phyloP scores from a whole-genome alignment of 2,113 vertebrate genomes.

The Silurus asotus region DNA sequence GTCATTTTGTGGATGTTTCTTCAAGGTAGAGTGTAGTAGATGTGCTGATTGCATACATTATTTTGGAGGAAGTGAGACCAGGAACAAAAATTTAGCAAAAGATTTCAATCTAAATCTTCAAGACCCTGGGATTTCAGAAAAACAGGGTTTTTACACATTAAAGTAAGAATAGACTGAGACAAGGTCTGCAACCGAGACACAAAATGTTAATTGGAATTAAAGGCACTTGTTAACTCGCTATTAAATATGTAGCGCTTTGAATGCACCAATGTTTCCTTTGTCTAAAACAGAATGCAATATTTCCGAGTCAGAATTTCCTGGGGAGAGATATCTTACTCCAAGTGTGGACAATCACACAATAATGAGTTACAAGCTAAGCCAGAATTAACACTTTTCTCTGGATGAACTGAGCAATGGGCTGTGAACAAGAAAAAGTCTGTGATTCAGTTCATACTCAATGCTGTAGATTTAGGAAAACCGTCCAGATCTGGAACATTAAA shows the following conservation, averaged over 20 bases:
- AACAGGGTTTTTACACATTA: constrained; percentile 51
- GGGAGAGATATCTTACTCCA: constrained; percentile 45
- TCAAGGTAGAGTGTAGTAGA: constrained; percentile 4
- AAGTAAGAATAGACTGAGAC: constrained; percentile 56
- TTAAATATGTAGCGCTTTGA: constrained; percentile 54
- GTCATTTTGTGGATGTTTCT: constrained; percentile 14
- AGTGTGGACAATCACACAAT: constrained; percentile 47
- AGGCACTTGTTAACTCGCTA: constrained; percentile 51
- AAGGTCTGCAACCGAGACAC: constrained; percentile 41
- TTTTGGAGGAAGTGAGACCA: constrained; percentile 50
- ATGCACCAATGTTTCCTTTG: constrained; percentile 44
- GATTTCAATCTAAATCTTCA: constrained; percentile 54
- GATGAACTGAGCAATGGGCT: constrained; percentile 44
- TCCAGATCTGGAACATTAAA: constrained; percentile 43
- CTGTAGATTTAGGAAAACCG: constrained; percentile 60
- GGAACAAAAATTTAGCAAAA: constrained; percentile 53
- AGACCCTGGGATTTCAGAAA: constrained; percentile 41
- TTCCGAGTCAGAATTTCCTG: constrained; percentile 39
- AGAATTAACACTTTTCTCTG: constrained; percentile 56
- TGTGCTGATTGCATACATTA: constrained; percentile 48
- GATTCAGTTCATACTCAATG: constrained; percentile 47
- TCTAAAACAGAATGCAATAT: constrained; percentile 37
- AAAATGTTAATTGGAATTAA: constrained; percentile 54
- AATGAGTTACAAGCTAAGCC: constrained; percentile 53
- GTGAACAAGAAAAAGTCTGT: constrained; percentile 44